Evolutionary conservation across 1,140 invertebrate genomes (phyloP).

Genomic region (Eufriesea mexicana): DNA sequence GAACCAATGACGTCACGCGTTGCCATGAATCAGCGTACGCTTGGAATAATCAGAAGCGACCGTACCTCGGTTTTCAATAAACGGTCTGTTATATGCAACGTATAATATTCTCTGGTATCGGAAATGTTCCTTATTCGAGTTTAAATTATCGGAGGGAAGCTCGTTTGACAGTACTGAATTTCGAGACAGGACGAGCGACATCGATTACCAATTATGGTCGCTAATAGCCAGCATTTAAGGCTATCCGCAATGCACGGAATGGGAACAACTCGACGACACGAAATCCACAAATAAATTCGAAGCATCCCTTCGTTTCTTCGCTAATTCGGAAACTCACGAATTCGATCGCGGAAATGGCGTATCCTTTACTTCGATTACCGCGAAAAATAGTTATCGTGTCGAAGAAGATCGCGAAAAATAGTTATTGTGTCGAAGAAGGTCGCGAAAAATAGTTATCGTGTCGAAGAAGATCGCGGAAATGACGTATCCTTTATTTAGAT

Average conservation of each 20-base stretch:
- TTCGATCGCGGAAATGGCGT: background rate
- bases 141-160: slow-evolving; percentile 20
- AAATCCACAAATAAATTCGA: slow-evolving; percentile 61
- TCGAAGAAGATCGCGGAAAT: too few species aligned
- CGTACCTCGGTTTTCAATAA: too few species aligned
- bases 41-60: background rate
- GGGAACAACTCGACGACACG: slow-evolving; percentile 62
- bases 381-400: too few species aligned
- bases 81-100: too few species aligned
- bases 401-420: too few species aligned
- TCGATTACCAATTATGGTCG: slow-evolving; percentile 64
- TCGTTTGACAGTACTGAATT: slow-evolving; percentile 55
- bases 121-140: background rate
- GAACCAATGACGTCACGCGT: background rate
- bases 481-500: too few species aligned
- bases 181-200: slow-evolving; percentile 63
- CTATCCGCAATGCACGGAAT: slow-evolving; percentile 38
- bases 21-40: background rate
- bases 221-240: slow-evolving; percentile 57
- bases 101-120: background rate
- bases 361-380: background rate
- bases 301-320: slow-evolving; percentile 11
- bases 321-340: slow-evolving; percentile 33
- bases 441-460: too few species aligned
- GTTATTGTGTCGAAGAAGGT: too few species aligned